Percentiles rank a stretch among this genome's conserved stretches.
These are phyloP conservation scores for Monopterus albus DNA, from an alignment of 2,113 vertebrate genomes.

Conservation along the genomic window DNA sequence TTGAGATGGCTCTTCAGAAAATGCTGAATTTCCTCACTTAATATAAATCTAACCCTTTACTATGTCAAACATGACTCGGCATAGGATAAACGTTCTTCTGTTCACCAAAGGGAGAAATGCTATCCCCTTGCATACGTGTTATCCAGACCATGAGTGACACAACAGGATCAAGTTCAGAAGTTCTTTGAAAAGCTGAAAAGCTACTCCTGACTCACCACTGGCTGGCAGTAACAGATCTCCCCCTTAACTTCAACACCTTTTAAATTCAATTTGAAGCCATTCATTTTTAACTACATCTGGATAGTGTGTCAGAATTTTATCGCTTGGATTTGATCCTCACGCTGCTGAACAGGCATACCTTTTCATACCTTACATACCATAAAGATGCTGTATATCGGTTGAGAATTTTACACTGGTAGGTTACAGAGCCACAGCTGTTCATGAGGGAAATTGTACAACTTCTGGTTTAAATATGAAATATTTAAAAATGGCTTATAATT, in stretches of 20 bases:
- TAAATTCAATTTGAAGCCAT: conserved; percentile 68
- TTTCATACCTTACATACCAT: conserved; percentile 38
- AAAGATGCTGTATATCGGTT: conserved; percentile 3
- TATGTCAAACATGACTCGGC: conserved; percentile 40
- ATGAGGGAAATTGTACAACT: not conserved
- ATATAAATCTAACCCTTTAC: too few relatives aligned
- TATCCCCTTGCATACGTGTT: conserved; percentile 52
- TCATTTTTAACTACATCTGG: conserved; percentile 68
- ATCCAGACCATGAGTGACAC: conserved; percentile 64
- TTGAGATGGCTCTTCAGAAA: not conserved
- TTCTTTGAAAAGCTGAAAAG: conserved; percentile 65
- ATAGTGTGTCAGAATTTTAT: conserved; percentile 62
- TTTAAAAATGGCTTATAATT: conserved; percentile 11
- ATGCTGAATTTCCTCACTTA: not conserved
- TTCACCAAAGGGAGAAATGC: conserved; percentile 30
- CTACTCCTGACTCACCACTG: conserved; percentile 60
- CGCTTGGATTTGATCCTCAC: conserved; percentile 32
- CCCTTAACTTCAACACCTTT: conserved; percentile 58
- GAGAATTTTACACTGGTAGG: conserved; percentile 15
- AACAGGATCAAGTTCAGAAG: conserved; percentile 64
- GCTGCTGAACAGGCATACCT: conserved; percentile 7
- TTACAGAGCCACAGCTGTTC: conserved; percentile 17
- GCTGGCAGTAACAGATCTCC: conserved; percentile 65
- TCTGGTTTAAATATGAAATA: conserved; percentile 15
- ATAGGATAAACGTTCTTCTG: not conserved